phyloP scores from a whole-genome alignment of 1,140 invertebrate species.

The Gryllus bimaculatus region DNA sequence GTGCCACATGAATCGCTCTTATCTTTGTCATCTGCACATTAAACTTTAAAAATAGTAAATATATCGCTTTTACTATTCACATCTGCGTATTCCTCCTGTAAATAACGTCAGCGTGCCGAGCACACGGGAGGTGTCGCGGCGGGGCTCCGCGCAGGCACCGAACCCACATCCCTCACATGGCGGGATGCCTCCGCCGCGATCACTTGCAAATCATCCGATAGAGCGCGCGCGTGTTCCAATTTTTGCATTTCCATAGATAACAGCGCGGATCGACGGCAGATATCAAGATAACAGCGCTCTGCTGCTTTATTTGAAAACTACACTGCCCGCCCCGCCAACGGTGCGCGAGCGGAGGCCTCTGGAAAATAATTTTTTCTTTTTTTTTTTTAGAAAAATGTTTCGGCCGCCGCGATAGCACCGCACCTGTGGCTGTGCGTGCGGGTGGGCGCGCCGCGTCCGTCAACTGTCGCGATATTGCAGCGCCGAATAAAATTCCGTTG shows the following conservation, averaged over 20 bases:
- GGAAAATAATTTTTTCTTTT: neutral
- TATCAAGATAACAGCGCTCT: neutral
- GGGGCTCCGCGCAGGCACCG: no score
- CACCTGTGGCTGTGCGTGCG: neutral
- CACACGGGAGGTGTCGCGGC: no score
- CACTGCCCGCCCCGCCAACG: no score
- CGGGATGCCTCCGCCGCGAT: neutral
- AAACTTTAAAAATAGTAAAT: no score
- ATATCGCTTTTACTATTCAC: no score
- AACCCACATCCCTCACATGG: no score
- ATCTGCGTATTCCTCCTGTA: no score
- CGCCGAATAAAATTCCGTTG: neutral
- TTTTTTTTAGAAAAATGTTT: neutral
- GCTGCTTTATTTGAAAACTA: neutral
- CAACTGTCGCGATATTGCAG: neutral
- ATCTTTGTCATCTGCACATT: no score
- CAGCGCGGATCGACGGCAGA: neutral
- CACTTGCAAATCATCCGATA: neutral
- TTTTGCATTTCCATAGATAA: constrained; percentile 5
- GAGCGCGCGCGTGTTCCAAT: neutral
- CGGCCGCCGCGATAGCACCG: neutral
- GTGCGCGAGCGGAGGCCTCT: no score
- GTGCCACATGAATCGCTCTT: no score
- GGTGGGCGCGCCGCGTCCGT: neutral
- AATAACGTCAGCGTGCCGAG: no score